A percentile compares a stretch with the other conserved stretches of the same genome.
phyloP scores from a whole-genome alignment of 2,888 invertebrate genomes.

The Alcis repandata region DNA sequence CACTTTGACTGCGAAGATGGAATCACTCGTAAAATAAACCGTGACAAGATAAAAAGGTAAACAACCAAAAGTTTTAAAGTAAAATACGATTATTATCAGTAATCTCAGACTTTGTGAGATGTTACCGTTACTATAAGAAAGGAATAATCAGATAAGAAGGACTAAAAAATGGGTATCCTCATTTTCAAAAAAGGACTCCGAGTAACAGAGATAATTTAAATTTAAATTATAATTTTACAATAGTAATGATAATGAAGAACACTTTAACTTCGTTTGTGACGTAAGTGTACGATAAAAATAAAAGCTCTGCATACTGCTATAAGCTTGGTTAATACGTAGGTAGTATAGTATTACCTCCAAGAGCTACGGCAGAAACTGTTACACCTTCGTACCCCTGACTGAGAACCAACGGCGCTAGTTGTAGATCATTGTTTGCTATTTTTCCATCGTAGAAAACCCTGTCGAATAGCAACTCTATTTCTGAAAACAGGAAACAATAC shows the following conservation, averaged over 20 bases:
- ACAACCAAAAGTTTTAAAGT: background rate
- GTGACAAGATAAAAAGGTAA: background rate
- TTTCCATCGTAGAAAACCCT: slow-evolving; percentile 61
- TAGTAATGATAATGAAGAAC: too few relatives aligned
- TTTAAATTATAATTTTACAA: too few relatives aligned
- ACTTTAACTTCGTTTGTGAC: too few relatives aligned
- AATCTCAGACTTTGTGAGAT: background rate
- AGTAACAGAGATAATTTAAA: too few relatives aligned
- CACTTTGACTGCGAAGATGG: background rate
- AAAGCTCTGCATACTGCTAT: background rate
- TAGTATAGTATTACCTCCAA: slow-evolving; percentile 53
- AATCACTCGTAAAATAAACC: background rate
- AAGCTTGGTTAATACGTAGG: background rate
- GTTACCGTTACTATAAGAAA: background rate
- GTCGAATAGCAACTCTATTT: slow-evolving; percentile 61
- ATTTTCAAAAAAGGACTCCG: too few relatives aligned
- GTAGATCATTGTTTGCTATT: slow-evolving; percentile 61
- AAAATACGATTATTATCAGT: background rate
- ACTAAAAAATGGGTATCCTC: too few relatives aligned
- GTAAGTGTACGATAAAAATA: too few relatives aligned
- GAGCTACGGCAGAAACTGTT: slow-evolving; percentile 50
- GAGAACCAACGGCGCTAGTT: slow-evolving; percentile 55
- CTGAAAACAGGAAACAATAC: slow-evolving; percentile 54
- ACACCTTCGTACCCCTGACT: slow-evolving; percentile 61
- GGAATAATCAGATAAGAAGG: too few relatives aligned